A percentile compares a stretch with the other conserved stretches of the same genome.
These are phyloP conservation scores for Takifugu flavidus DNA, from an alignment of 2,113 vertebrate species.

Conservation along the genomic window DNA sequence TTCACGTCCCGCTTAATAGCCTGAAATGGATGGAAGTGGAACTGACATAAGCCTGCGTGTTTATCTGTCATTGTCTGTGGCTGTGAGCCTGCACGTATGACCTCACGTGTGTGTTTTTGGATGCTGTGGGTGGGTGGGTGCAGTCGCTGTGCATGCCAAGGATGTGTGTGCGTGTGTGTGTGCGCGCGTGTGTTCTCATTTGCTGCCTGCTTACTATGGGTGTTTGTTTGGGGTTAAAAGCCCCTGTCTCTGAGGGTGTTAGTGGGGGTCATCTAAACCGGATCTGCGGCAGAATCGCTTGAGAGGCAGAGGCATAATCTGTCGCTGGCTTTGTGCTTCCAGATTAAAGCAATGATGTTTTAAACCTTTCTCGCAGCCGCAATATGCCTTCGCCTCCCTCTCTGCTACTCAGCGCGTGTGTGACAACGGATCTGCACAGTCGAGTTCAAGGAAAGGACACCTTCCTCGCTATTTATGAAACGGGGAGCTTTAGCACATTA, in stretches of 20 bases:
- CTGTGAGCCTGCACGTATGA: slow-evolving; percentile 2
- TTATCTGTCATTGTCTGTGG: slow-evolving; percentile 45
- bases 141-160: slow-evolving; percentile 19
- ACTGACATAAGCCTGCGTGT: slow-evolving; percentile 50
- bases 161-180: slow-evolving; percentile 19
- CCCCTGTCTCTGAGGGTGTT: slow-evolving; percentile 62
- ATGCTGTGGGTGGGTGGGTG: slow-evolving; percentile 29
- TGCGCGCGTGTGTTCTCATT: slow-evolving; percentile 38
- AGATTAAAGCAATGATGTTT: slow-evolving; percentile 73
- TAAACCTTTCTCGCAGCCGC: slow-evolving; percentile 72
- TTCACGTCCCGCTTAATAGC: slow-evolving; percentile 40
- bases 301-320: slow-evolving; percentile 71
- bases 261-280: slow-evolving; percentile 69
- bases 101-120: slow-evolving; percentile 21
- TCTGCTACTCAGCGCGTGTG: slow-evolving; percentile 38
- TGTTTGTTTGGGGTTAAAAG: slow-evolving; percentile 69
- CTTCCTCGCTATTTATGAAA: slow-evolving; percentile 68
- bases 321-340: slow-evolving; percentile 69
- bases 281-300: slow-evolving; percentile 64
- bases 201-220: slow-evolving; percentile 43
- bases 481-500: slow-evolving; percentile 68
- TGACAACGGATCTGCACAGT: slow-evolving; percentile 55
- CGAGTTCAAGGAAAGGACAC: slow-evolving; percentile 73
- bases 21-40: slow-evolving; percentile 50
- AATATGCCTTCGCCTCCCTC: slow-evolving; percentile 61